phyloP scores from a whole-genome alignment of 2,797 vertebrate species.

The Centropyge bicolor region DNA sequence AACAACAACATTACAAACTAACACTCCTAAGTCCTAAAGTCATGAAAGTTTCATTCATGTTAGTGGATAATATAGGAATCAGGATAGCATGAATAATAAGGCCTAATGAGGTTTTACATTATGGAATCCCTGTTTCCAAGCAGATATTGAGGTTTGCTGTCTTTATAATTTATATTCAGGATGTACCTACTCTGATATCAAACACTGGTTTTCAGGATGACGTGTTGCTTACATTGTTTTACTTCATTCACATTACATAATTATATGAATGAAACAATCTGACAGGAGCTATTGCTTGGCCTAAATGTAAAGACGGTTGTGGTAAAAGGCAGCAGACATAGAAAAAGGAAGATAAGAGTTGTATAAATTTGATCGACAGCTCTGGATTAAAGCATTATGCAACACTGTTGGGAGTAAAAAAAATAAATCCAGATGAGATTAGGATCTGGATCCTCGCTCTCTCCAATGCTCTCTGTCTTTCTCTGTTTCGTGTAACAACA shows the following conservation, averaged over 20 bases:
- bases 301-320: conserved; percentile 36
- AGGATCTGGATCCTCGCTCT: conserved; percentile 71
- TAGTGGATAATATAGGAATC: neutral
- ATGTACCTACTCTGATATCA: neutral
- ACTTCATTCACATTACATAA: conserved; percentile 24
- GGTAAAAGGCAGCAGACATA: conserved; percentile 34
- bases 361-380: conserved; percentile 77
- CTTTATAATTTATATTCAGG: neutral
- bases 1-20: neutral
- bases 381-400: conserved; percentile 81
- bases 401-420: conserved; percentile 78
- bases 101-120: neutral
- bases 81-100: neutral
- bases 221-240: conserved; percentile 9
- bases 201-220: conserved; percentile 4
- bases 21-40: neutral
- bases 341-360: conserved; percentile 56
- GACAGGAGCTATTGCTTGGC: conserved; percentile 24
- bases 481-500: conserved; percentile 44
- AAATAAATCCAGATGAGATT: conserved; percentile 84
- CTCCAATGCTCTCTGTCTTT: conserved; percentile 47
- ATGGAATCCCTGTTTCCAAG: neutral
- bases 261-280: conserved; percentile 19
- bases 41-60: neutral
- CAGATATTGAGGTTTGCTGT: neutral